These are phyloP conservation scores for Botia kubotai DNA, from an alignment of 2,797 vertebrate genomes.

Conservation along the genomic window DNA sequence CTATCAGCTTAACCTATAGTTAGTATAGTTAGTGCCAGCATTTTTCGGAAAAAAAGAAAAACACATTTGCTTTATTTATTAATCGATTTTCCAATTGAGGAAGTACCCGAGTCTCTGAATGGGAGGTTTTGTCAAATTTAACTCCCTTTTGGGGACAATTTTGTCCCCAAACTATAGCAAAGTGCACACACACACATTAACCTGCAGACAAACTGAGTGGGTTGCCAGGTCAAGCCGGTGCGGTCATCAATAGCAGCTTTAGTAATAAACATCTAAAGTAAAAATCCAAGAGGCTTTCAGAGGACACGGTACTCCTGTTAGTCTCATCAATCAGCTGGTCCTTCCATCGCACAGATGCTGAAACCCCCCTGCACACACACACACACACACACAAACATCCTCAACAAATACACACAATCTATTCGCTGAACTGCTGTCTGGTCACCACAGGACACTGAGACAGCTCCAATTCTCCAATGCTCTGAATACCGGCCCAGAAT, in stretches of 20 bases:
- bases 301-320: constrained; percentile 65
- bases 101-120: not conserved
- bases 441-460: no score
- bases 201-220: constrained; percentile 35
- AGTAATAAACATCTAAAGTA: constrained; percentile 45
- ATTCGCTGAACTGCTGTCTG: constrained; percentile 39
- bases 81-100: not conserved
- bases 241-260: constrained; percentile 51
- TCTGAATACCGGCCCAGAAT: not conserved
- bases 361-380: constrained; percentile 38
- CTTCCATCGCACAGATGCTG: constrained; percentile 55
- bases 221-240: constrained; percentile 26
- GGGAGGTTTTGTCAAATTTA: not conserved
- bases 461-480: not conserved
- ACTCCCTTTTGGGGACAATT: not conserved
- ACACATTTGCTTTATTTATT: not conserved
- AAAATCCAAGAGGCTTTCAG: constrained; percentile 51
- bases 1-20: no score
- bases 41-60: constrained; percentile 11
- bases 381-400: constrained; percentile 21
- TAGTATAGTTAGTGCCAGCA: no score
- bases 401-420: constrained; percentile 25
- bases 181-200: constrained; percentile 12
- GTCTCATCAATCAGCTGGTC: constrained; percentile 69
- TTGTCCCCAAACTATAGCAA: constrained; percentile 27